Evolutionary conservation across 2,888 invertebrate genomes (phyloP), one percentile per base, ranked within the genome.

Genomic region (Hydraecia micacea): DNA sequence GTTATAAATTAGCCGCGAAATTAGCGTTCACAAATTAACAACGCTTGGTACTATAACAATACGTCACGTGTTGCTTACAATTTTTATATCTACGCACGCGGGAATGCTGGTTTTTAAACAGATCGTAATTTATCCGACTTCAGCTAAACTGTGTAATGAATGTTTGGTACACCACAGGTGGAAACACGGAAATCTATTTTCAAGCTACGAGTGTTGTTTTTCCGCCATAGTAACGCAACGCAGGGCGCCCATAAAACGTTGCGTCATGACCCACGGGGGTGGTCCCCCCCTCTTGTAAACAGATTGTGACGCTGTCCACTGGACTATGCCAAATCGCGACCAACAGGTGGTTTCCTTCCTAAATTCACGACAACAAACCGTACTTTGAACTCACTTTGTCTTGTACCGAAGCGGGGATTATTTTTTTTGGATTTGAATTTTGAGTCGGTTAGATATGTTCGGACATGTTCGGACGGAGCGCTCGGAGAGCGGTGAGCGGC

Each of bases 111-210:
- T 77, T 89, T 90, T 90, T 88, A 88, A 91, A 89, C 90, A 85
- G 86, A 79, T 88, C 89, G 83, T 89, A 89, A 91, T 90, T 91
- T 87, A 89, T 80, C 77, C 81, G 82, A 87, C 85, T 89, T 83
- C 80, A 86, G 83, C 78, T 80, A 83, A 85, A 90, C 90, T 89
- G 90, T 92, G 88, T 87, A 93, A 92, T 92, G 87, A 91, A 90
- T 93, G 92, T 93, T 92, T 92, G 88, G 88, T 87, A 86, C 85
- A 88, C 89, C 91, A 89, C 92, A 93, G 93, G 93, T 94, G 93
- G 92, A 89, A 95, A 94, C 93, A 92, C 92, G 94, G 94, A 95
- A 95, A 94, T 95, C 95, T 96, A 96, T 97, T 96, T 96, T 93
- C 93, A 95, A 93, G 87, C 87, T 90, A 89, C 90, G 91, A 92